Conservation (phyloP, 2,797 vertebrate genomes). For the Ciconia nigra region DNA sequence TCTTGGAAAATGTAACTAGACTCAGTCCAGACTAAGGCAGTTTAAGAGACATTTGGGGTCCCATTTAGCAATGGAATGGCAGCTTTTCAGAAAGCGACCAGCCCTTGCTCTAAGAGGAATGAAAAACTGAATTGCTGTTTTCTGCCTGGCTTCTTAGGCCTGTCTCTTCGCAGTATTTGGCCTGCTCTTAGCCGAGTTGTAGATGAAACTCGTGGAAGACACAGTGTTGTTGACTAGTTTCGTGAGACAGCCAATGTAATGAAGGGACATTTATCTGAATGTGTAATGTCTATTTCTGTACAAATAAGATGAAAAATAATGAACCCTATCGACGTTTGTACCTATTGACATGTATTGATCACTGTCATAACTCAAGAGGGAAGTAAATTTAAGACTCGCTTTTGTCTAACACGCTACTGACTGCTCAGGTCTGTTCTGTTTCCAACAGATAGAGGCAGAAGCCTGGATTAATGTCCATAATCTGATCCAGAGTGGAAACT, state of each 20-base stretch:
- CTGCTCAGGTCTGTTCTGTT: background rate
- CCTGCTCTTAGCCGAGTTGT: background rate
- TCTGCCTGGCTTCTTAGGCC: background rate
- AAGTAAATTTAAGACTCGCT: background rate
- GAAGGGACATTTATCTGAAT: background rate
- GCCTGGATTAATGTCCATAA: background rate
- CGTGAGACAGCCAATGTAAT: background rate
- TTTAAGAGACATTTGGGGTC: background rate
- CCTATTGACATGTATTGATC: background rate
- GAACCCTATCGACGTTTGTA: background rate
- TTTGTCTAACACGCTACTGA: background rate
- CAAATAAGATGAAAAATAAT: background rate
- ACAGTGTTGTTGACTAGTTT: background rate
- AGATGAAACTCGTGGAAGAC: background rate
- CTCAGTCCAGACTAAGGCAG: background rate
- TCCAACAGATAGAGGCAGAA: background rate
- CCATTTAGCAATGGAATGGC: background rate
- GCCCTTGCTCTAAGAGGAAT: background rate
- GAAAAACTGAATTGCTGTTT: background rate
- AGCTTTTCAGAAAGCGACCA: background rate
- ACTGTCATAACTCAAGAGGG: background rate
- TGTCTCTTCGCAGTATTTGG: background rate
- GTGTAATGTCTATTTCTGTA: background rate
- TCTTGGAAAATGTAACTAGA: background rate
- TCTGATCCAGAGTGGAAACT: background rate